Percentiles rank a stretch among this genome's conserved stretches.
Conservation (phyloP, 2,888 invertebrate species). For the Tetrapedia diversipes region DNA sequence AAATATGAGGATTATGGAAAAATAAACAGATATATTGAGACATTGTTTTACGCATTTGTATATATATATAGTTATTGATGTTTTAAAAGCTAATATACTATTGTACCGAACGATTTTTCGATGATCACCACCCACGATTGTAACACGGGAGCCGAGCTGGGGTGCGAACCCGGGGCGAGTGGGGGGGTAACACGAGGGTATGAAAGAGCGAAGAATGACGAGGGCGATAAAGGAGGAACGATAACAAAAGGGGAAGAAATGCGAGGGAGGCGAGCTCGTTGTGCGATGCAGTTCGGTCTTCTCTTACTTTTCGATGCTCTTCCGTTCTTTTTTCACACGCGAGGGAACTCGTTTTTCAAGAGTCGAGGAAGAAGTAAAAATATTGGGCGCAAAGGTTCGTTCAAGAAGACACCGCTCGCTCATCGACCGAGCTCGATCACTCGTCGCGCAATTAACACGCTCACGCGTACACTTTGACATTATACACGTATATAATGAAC, state of each 20-base stretch:
- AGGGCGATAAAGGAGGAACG: background rate
- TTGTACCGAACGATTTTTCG: slow-evolving; percentile 75
- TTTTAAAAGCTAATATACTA: slow-evolving; percentile 81
- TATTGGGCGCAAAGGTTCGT: slow-evolving; percentile 34
- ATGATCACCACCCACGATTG: slow-evolving; percentile 68
- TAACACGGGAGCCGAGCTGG: slow-evolving; percentile 37
- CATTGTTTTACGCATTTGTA: slow-evolving; percentile 83
- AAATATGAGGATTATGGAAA: slow-evolving; percentile 72
- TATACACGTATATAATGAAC: slow-evolving; percentile 27
- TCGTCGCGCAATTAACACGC: slow-evolving; percentile 63
- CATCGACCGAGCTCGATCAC: slow-evolving; percentile 71
- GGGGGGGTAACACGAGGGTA: slow-evolving; percentile 14
- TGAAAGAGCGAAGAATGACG: slow-evolving; percentile 6
- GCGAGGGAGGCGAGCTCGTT: slow-evolving; percentile 58
- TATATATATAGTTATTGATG: slow-evolving; percentile 83
- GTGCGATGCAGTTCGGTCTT: slow-evolving; percentile 51
- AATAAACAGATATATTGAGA: slow-evolving; percentile 75
- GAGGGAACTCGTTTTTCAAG: background rate
- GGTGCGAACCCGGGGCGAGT: slow-evolving; percentile 23
- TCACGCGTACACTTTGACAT: slow-evolving; percentile 32
- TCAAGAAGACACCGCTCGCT: slow-evolving; percentile 59
- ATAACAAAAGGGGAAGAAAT: background rate
- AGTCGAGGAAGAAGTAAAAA: background rate
- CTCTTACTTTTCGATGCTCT: slow-evolving; percentile 50
- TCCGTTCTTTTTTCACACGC: slow-evolving; percentile 45